phyloP scores from a whole-genome alignment of 2,113 vertebrate genomes.

The Chaenogobius annularis region DNA sequence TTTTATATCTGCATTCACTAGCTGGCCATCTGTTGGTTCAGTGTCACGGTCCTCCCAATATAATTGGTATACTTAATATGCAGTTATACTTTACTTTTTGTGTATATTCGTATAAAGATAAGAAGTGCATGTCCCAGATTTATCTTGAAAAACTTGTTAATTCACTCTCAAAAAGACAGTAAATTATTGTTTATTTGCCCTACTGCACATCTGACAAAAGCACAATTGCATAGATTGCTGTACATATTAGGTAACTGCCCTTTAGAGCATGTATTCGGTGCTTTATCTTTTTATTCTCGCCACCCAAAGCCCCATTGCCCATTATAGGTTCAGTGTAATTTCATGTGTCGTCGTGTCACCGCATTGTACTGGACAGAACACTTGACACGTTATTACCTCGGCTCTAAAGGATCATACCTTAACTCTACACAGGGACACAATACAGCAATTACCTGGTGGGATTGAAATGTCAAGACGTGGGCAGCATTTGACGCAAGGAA shows the following conservation, averaged over 20 bases:
- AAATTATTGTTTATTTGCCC: slow-evolving; percentile 4
- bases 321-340: slow-evolving; percentile 21
- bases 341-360: slow-evolving; percentile 21
- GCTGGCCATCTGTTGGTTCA: background rate
- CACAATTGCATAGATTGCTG: slow-evolving; percentile 8
- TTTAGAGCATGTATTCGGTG: slow-evolving; percentile 16
- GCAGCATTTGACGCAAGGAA: slow-evolving; percentile 51
- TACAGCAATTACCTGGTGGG: slow-evolving; percentile 54
- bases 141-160: background rate
- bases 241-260: background rate
- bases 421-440: slow-evolving; percentile 53
- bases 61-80: background rate
- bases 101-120: too few relatives aligned
- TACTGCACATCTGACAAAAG: background rate
- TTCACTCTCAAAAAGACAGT: background rate
- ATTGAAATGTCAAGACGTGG: slow-evolving; percentile 67
- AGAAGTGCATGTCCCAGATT: background rate
- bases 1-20: background rate
- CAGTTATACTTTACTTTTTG: too few relatives aligned
- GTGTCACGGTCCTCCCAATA: background rate
- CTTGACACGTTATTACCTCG: slow-evolving; percentile 51
- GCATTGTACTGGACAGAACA: slow-evolving; percentile 38
- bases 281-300: background rate
- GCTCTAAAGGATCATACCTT: slow-evolving; percentile 43
- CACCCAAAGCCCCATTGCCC: background rate